Base-by-base conservation (phyloP, 2,797 vertebrate species). In the Pagetopsis macropterus region DNA sequence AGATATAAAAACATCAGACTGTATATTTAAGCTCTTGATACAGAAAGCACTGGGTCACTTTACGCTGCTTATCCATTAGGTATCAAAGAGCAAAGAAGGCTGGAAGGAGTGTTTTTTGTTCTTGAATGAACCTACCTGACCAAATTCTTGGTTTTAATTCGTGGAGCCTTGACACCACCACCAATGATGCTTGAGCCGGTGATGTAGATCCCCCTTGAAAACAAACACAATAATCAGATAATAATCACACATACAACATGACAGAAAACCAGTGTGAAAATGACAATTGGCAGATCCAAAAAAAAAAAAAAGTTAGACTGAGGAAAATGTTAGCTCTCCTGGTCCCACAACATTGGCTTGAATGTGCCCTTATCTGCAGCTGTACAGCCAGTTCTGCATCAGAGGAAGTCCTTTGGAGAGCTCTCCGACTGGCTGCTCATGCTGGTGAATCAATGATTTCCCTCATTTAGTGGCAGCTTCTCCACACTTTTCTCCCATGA, bases 71-170 rank as follows among this genome's bases (percentile, higher is more conserved):
- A 27, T 27, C 27, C 4, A 27, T 27, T 27, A 27, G 27, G 27
- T 27, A 27, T 27, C 27, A 27, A 27, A 27, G 4, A 27, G 27
- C 4, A 27, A 27, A 27, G 27, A 27, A 27, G 27, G 27, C 27
- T 27, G 27, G 27, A 27, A 27, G 27, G 27, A 27, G 4, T 27
- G 27, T 27, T 21, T 23, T 51, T 10, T 19, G 3, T 19, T 31
- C 11, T 31, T 46, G 9, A 54, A 15, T 67, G 12, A 58, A 0
- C 86, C 5, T 93, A 99, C 98, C 98, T 99, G 88, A 99, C 97
- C 86, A 99, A 91, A 84, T 99, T 99, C 93, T 99, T 99, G 43
- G 98, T 99, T 94, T 99, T 99, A 89, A 99, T 99, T 87, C 98
- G 94, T 2, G 98, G 98, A 52, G 97, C 98, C 87, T 99, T 99